Evolutionary conservation across 2,797 vertebrate species (phyloP).

Genomic region (Otolemur crassicaudatus): DNA sequence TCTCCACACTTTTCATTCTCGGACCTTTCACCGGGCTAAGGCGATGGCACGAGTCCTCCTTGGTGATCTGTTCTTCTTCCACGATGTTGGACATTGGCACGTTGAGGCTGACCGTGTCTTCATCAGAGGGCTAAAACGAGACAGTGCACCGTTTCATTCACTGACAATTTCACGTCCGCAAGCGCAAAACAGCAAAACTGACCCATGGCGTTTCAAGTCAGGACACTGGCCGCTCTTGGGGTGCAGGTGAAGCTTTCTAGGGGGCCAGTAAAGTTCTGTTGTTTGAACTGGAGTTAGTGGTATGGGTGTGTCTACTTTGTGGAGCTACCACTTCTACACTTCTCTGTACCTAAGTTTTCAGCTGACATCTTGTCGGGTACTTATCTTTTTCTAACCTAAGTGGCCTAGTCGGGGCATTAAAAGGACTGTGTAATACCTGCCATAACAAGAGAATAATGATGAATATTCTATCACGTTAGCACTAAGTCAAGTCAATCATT

Average conservation of each 20-base stretch:
- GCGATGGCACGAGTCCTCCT: conserved; percentile 92
- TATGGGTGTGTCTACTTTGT: background rate
- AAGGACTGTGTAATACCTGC: background rate
- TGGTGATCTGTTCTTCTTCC: conserved; percentile 93
- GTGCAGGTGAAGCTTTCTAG: background rate
- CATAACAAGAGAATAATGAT: background rate
- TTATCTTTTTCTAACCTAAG: background rate
- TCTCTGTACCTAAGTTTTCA: background rate
- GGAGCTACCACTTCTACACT: background rate
- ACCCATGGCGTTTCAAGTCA: background rate
- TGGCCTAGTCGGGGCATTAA: background rate
- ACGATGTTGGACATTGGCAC: conserved; percentile 95
- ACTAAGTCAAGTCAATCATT: background rate
- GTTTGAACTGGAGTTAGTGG: background rate
- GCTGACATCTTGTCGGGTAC: background rate
- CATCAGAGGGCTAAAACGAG: conserved; percentile 93
- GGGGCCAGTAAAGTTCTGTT: background rate
- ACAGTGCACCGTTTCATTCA: conserved; percentile 21
- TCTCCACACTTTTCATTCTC: conserved; percentile 46
- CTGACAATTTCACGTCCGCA: background rate
- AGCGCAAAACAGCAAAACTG: background rate
- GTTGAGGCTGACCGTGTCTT: conserved; percentile 94
- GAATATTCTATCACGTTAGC: background rate
- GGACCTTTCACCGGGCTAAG: conserved; percentile 92
- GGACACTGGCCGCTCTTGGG: background rate